These are phyloP conservation scores for Ellobius talpinus DNA, from an alignment of 2,113 vertebrate species.

Conservation along the genomic window DNA sequence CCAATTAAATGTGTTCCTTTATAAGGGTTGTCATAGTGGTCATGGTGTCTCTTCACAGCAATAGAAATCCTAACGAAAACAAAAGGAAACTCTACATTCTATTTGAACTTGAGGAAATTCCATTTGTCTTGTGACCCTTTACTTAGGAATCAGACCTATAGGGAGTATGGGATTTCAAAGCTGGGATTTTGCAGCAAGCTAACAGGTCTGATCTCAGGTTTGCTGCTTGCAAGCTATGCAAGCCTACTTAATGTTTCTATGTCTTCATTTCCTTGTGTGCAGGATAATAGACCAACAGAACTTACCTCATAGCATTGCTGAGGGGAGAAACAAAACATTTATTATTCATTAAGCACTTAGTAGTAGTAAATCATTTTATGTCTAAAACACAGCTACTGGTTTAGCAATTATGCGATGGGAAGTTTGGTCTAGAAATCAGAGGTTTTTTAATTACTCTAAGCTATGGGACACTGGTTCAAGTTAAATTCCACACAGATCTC, in stretches of 20 bases:
- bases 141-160: neutral
- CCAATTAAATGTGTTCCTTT: neutral
- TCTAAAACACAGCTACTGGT: conserved; percentile 13
- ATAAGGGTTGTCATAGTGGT: neutral
- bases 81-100: neutral
- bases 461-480: neutral
- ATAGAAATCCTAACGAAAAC: neutral
- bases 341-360: conserved; percentile 24
- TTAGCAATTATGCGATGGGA: conserved; percentile 53
- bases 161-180: neutral
- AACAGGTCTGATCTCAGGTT: neutral
- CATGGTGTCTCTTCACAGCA: neutral
- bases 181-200: neutral
- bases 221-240: neutral
- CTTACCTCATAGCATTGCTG: neutral
- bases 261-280: neutral
- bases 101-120: conserved; percentile 28
- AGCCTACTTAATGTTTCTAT: conserved; percentile 1
- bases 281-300: conserved; percentile 17
- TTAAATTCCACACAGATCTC: conserved; percentile 49
- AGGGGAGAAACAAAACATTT: conserved; percentile 4
- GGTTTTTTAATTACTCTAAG: conserved; percentile 63
- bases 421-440: conserved; percentile 33
- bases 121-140: neutral
- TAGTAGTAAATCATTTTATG: neutral